These are phyloP conservation scores for Cephalopachus bancanus DNA, from an alignment of 2,797 vertebrate genomes.

Conservation along the genomic window DNA sequence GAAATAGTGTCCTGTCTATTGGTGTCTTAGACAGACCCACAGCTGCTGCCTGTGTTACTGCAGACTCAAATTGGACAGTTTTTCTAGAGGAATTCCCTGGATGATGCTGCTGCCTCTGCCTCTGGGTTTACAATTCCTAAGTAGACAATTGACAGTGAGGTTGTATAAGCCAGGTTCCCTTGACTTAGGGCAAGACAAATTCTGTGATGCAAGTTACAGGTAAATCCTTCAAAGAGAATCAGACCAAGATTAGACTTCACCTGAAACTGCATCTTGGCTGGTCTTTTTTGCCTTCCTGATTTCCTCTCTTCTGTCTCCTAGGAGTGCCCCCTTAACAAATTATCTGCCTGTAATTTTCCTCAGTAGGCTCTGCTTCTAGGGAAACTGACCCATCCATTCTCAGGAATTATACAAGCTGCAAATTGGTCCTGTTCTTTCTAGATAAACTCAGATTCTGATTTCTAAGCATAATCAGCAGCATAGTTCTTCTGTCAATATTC, in stretches of 20 bases:
- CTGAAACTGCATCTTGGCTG: neutral
- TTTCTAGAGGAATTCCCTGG: neutral
- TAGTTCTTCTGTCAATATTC: neutral
- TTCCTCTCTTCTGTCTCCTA: neutral
- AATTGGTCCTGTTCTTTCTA: neutral
- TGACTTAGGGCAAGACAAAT: neutral
- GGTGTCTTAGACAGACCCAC: neutral
- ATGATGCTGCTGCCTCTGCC: too few species aligned
- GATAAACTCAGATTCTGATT: neutral
- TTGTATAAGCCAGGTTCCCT: neutral
- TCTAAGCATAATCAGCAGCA: neutral
- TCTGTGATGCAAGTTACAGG: neutral
- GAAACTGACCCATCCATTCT: neutral
- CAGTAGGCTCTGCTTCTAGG: neutral
- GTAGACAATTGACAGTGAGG: neutral
- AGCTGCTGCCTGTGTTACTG: neutral
- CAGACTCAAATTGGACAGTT: neutral
- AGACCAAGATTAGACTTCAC: neutral
- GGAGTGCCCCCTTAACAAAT: neutral
- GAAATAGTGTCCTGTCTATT: neutral
- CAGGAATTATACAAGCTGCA: neutral
- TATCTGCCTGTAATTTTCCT: neutral
- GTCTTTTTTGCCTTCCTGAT: neutral
- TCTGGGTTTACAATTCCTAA: neutral
- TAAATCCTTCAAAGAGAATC: too few species aligned